Base-by-base conservation (phyloP, 2,797 vertebrate genomes). In the Sorex maritimensis region DNA sequence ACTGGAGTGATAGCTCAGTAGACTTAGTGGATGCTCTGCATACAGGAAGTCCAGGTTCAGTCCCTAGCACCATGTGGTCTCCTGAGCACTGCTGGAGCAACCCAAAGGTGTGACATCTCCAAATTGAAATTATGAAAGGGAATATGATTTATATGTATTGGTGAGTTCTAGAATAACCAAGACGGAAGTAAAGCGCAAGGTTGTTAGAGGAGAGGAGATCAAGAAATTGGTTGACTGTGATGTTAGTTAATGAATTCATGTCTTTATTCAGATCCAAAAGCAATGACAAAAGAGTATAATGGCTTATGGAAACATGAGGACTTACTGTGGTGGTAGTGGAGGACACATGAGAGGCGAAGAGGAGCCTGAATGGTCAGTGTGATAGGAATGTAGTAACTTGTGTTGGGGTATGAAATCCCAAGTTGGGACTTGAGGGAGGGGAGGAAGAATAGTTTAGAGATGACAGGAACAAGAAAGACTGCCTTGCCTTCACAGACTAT, bases 211-310 rank as follows among this genome's bases (percentile, higher is more conserved):
- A 61, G 58, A 90, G 55, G 17, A 26, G 73, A 13, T 77, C 23
- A 74, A 49, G 74, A 79, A 93, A 72, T 74, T 75, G 68, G 73
- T 41, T 80, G 79, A 65, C 75, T 28, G 81, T 24, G 23, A 24
- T 69, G 1, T 74, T 69, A 5, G 41, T 55, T 30, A 14, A 80
- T 81, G 24, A 44, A 7, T 69, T 90, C 74, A 63, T 88, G 52
- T 74, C 12, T 75, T 34, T 69, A 17, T 0, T 65, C 41, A 77
- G 81, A 81, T 91, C 24, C 19, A 78, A n/a, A 73, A 73, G 30
- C 49, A 52, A 8, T 52, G 49, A 11, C 49, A 52, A 52, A 11
- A 11, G 49, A 52, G 13, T 52, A 14, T 19, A 63, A 63, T 2
- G 24, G 9, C 41, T 24, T 75, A 2, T 1, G 61, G 28, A 49